phyloP scores from a whole-genome alignment of 2,888 invertebrate genomes.

The Apamea epomidion region DNA sequence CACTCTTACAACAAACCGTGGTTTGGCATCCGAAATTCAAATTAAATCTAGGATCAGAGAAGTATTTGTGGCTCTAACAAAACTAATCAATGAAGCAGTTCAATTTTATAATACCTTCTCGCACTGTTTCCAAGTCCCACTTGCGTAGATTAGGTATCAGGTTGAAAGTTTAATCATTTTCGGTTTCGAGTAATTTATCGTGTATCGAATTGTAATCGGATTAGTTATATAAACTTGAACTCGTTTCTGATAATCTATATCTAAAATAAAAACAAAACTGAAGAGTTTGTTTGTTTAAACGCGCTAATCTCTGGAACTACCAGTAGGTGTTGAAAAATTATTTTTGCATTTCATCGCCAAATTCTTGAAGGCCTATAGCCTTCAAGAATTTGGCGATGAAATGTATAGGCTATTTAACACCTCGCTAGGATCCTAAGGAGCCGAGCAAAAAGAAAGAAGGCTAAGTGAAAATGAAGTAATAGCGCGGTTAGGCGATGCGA shows the following conservation, averaged over 20 bases:
- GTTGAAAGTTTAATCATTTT: not conserved
- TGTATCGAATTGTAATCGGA: not conserved
- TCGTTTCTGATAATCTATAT: not conserved
- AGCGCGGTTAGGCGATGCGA: not conserved
- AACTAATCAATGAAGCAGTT: constrained; percentile 9
- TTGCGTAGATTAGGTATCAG: not conserved
- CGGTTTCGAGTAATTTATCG: not conserved
- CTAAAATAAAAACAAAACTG: not conserved
- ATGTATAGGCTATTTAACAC: not conserved
- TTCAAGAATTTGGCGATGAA: no score
- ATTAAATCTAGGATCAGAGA: constrained; percentile 19
- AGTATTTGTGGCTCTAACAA: constrained; percentile 5
- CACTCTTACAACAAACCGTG: constrained; percentile 41
- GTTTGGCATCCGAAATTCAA: constrained; percentile 30
- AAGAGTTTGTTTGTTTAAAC: not conserved
- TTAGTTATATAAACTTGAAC: not conserved
- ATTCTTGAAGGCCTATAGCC: not conserved
- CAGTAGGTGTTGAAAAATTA: not conserved
- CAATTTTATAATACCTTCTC: not conserved
- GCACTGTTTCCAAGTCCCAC: not conserved
- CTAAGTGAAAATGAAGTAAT: not conserved
- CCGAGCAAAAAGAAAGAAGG: not conserved
- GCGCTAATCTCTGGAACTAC: not conserved
- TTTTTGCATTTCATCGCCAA: not conserved
- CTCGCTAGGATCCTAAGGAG: not conserved